Evolutionary conservation across 2,888 invertebrate genomes (phyloP).

Genomic region (Eupithecia vulgata): DNA sequence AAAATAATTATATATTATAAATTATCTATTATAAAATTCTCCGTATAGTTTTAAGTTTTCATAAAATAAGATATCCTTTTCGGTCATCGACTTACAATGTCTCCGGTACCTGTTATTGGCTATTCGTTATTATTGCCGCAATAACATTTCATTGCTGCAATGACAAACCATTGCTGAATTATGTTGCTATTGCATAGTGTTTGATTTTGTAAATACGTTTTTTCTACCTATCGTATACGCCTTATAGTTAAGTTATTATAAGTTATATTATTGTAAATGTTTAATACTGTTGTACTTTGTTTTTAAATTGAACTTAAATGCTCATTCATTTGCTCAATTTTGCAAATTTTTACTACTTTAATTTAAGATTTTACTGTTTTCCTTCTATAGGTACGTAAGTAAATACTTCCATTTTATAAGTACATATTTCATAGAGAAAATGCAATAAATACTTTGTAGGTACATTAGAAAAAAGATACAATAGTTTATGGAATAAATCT

Average conservation of each 20-base stretch:
- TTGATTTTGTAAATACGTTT: not conserved
- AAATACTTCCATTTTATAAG: not conserved
- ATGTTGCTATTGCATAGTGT: not conserved
- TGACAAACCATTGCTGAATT: not conserved
- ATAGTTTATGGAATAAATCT: not conserved
- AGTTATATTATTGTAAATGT: slow-evolving; percentile 1
- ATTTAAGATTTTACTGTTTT: not conserved
- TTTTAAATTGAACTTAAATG: not conserved
- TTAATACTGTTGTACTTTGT: not conserved
- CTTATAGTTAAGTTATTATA: slow-evolving; percentile 6
- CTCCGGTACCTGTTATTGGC: not conserved
- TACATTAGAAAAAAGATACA: not conserved
- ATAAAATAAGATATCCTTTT: not conserved
- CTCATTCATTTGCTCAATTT: not conserved
- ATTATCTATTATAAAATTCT: too few species aligned
- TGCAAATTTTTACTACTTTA: not conserved
- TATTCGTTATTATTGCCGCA: not conserved
- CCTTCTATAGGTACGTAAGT: not conserved
- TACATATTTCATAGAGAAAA: not conserved
- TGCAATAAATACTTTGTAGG: not conserved
- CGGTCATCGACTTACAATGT: too few species aligned
- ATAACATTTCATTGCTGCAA: not conserved
- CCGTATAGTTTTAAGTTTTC: not conserved
- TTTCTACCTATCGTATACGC: slow-evolving; percentile 3
- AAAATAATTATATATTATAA: too few species aligned